Percentiles rank a stretch among this genome's conserved stretches.
phyloP scores from a whole-genome alignment of 1,140 invertebrate genomes.

The Glossosoma conforme region DNA sequence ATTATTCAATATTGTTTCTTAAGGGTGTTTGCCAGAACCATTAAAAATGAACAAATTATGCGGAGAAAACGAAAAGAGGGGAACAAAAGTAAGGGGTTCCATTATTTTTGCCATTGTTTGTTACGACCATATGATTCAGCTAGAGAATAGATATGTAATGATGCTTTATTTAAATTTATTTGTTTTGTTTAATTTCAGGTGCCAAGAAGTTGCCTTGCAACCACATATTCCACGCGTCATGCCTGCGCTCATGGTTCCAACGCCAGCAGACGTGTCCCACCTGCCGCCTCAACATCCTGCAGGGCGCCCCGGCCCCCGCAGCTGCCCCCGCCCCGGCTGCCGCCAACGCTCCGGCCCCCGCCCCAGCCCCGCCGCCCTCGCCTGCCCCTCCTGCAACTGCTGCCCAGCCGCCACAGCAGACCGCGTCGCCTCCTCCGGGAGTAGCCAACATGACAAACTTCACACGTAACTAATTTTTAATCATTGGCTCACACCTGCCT shows the following conservation, averaged over 20 bases:
- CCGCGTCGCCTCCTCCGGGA: background rate
- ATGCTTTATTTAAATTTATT: background rate
- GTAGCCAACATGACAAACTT: slow-evolving; percentile 10
- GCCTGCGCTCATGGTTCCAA: slow-evolving; percentile 99
- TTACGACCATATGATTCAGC: no score
- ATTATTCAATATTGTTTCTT: no score
- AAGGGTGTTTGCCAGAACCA: no score
- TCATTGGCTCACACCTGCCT: no score
- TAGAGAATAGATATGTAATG: no score
- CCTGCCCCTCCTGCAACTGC: slow-evolving; percentile 15
- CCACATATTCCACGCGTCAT: slow-evolving; percentile 98
- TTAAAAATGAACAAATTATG: no score
- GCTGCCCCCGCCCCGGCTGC: slow-evolving; percentile 31
- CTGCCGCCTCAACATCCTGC: slow-evolving; percentile 92
- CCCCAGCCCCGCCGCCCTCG: slow-evolving; percentile 34
- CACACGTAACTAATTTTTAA: slow-evolving; percentile 2
- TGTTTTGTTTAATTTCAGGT: slow-evolving; percentile 46
- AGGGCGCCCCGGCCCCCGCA: slow-evolving; percentile 52
- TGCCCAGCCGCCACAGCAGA: slow-evolving; percentile 28
- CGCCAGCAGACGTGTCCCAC: slow-evolving; percentile 99
- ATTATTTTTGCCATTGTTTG: no score
- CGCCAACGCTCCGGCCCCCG: slow-evolving; percentile 41
- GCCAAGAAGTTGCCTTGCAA: slow-evolving; percentile 98
- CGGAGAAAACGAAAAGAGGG: no score
- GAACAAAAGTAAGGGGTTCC: no score